Conservation (phyloP, 2,797 vertebrate genomes). For the Gallinago solitaria region DNA sequence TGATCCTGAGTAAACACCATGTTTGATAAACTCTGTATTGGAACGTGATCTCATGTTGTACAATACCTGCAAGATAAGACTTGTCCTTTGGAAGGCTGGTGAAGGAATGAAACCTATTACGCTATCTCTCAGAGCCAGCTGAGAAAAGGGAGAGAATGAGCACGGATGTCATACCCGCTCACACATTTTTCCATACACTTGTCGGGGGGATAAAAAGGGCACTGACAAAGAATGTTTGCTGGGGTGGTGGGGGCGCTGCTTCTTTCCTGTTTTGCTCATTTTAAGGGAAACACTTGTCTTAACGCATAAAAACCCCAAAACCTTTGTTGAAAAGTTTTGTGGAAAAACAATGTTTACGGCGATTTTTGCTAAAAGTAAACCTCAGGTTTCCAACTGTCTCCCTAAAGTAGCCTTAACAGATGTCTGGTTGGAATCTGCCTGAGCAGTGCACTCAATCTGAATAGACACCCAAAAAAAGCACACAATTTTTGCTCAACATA, state of each 20-base stretch:
- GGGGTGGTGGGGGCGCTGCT: background rate
- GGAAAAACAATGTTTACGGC: background rate
- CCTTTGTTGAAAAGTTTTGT: background rate
- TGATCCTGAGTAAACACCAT: conserved; percentile 46
- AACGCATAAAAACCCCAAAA: background rate
- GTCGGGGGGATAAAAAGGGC: background rate
- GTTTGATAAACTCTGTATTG: background rate
- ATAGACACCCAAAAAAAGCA: background rate
- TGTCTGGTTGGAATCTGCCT: background rate
- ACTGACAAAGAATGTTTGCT: conserved; percentile 1
- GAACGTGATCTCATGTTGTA: background rate
- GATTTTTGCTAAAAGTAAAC: conserved; percentile 4
- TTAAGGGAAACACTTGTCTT: background rate
- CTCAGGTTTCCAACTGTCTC: background rate
- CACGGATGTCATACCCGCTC: background rate
- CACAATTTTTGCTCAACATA: background rate
- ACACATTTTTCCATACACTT: conserved; percentile 22
- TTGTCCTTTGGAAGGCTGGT: background rate
- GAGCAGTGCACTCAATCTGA: conserved; percentile 12
- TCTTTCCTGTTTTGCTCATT: conserved; percentile 4
- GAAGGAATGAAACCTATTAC: background rate
- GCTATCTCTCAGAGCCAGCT: conserved; percentile 26
- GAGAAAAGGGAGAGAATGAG: conserved; percentile 16
- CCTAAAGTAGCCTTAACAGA: conserved; percentile 13
- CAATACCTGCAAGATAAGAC: conserved; percentile 45